A percentile compares a stretch with the other conserved stretches of the same genome.
Conservation (phyloP, 2,113 vertebrate genomes). For the Catharus fuscescens region DNA sequence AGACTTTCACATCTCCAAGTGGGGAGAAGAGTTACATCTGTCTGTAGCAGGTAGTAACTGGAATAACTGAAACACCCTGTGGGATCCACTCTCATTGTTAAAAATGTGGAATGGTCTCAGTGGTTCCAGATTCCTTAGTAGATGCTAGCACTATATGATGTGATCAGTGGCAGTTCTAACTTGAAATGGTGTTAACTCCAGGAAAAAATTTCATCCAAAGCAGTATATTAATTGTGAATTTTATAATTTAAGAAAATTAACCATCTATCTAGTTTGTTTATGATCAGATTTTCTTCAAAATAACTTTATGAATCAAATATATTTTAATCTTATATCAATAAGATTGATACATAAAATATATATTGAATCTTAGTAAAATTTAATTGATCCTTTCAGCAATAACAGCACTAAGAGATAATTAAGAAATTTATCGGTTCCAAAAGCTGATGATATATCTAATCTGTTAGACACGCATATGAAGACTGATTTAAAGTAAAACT, state of each 20-base stretch:
- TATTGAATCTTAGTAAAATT: neutral
- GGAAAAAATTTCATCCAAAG: neutral
- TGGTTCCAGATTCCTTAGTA: neutral
- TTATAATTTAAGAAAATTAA: neutral
- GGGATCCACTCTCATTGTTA: neutral
- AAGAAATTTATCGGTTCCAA: neutral
- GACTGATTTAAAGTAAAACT: neutral
- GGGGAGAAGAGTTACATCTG: neutral
- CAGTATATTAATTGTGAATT: neutral
- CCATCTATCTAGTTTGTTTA: neutral
- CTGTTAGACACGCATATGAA: neutral
- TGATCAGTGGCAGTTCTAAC: neutral
- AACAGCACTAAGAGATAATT: neutral
- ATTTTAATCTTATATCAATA: neutral
- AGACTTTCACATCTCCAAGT: neutral
- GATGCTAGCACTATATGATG: fast-evolving
- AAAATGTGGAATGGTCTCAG: neutral
- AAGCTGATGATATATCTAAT: neutral
- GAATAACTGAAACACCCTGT: neutral
- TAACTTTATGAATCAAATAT: neutral
- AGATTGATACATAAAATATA: neutral
- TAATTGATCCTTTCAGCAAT: neutral
- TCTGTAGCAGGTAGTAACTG: neutral
- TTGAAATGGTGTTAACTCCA: neutral
- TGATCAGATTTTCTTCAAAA: neutral